Base-by-base conservation (phyloP, 1,140 invertebrate species). In the Neodiprion pinetum region DNA sequence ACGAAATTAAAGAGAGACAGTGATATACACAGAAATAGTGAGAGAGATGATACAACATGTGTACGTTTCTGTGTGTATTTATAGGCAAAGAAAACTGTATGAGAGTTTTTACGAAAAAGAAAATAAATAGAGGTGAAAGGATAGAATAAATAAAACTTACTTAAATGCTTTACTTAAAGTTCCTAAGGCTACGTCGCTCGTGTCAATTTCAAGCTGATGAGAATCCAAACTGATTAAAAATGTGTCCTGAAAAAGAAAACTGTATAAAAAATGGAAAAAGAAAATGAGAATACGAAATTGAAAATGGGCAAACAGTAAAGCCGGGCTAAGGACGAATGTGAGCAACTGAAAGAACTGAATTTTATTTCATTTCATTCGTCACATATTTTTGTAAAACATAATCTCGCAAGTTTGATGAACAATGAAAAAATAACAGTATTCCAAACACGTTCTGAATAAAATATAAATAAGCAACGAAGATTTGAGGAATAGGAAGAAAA, bases 161-260 rank as follows among this genome's bases (percentile, higher is more conserved):
- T 90, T 92, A 84, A 96, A 94, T 75, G 95, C 95, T 91, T 96
- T 96, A 79, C 94, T 94, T 77, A 97, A 89, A 69, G 95, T 96
- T 82, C 95, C 94, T 80, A 95, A 91, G 81, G 92, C 93, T 73
- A 96, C 91, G 86, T 97, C 95, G 86, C 93, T 95, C 49, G 93
- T 95, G 85, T 96, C 95, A 77, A 96, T 95, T 84, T 96, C 93
- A 78, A 97, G 87, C 81, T 95, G 93, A 81, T 94, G 91, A 40
- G 94, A 93, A 80, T 96, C 95, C 78, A 95, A 89, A 82, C 90
- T 87, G 49, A 90, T 92, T 78, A 96, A 88, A 85, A 95, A 95
- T 82, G 93, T 94, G 82, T 96, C 94, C 94, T 95, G 84, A 28
- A 89, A 88, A 81, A 74, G 74, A 81, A 79, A 70, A 65, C 67